Conservation (phyloP, 1,140 invertebrate genomes). For the Zaprionus davidi region DNA sequence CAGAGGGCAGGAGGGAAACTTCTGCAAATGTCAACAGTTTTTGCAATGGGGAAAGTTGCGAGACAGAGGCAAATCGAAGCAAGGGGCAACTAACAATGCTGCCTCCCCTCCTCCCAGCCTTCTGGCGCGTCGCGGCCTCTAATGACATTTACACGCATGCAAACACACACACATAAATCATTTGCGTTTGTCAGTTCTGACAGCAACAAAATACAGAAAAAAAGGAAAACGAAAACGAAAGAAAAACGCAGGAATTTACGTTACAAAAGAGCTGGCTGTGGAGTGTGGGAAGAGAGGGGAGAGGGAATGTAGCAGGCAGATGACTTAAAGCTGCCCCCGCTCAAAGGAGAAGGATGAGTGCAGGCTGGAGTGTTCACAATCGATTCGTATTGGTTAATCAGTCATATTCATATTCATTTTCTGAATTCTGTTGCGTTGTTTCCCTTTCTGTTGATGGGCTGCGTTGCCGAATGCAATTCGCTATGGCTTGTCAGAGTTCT, state of each 20-base stretch:
- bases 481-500: background rate
- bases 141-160: slow-evolving; percentile 83
- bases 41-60: slow-evolving; percentile 68
- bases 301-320: background rate
- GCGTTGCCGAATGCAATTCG: background rate
- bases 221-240: slow-evolving; percentile 33
- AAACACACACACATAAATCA: slow-evolving; percentile 78
- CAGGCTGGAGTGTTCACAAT: slow-evolving; percentile 71
- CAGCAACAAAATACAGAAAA: slow-evolving; percentile 57
- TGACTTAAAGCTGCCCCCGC: background rate
- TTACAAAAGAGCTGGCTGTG: slow-evolving; percentile 37
- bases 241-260: slow-evolving; percentile 16
- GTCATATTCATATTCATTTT: slow-evolving; percentile 68
- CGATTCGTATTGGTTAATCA: slow-evolving; percentile 78
- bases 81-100: slow-evolving; percentile 6
- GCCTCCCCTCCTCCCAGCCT: slow-evolving; percentile 1
- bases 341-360: slow-evolving; percentile 33
- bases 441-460: slow-evolving; percentile 19
- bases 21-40: slow-evolving; percentile 75
- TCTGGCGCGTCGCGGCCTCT: slow-evolving; percentile 40
- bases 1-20: background rate
- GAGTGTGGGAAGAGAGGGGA: background rate
- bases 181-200: slow-evolving; percentile 82
- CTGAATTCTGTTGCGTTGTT: background rate
- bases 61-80: slow-evolving; percentile 74